A percentile compares a stretch with the other conserved stretches of the same genome.
These are phyloP conservation scores for Rhabditoides inermis DNA, from an alignment of 2,888 invertebrate species.

Conservation along the genomic window DNA sequence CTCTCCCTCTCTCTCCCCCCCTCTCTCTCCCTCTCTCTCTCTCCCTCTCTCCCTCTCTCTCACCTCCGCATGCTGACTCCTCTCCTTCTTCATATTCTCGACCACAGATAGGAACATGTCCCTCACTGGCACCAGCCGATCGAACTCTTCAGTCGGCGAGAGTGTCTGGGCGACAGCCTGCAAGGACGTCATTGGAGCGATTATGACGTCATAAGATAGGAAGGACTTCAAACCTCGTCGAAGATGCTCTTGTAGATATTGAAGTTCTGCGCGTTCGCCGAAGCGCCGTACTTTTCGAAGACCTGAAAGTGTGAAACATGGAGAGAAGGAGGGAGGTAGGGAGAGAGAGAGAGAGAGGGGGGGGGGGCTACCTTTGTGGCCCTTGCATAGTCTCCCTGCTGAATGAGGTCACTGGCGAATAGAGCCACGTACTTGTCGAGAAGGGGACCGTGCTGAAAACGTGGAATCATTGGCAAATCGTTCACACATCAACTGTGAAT, in stretches of 20 bases:
- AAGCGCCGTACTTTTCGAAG: slow-evolving; percentile 69
- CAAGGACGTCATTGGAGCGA: not conserved
- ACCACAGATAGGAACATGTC: slow-evolving; percentile 64
- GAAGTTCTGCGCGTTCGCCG: slow-evolving; percentile 65
- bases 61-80: slow-evolving; percentile 13
- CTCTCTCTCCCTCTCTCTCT: slow-evolving; percentile 1
- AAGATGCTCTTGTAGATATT: slow-evolving; percentile 73
- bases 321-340: no score
- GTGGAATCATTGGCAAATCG: not conserved
- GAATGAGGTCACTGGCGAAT: slow-evolving; percentile 70
- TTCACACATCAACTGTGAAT: not conserved
- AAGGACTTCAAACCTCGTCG: slow-evolving; percentile 57
- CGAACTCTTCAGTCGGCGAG: slow-evolving; percentile 56
- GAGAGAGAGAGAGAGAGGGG: no score
- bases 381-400: slow-evolving; percentile 58
- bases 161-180: slow-evolving; percentile 4
- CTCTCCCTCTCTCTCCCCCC: slow-evolving; percentile 1
- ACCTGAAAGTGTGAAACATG: slow-evolving; percentile 64
- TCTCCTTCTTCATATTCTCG: slow-evolving; percentile 15
- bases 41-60: not conserved
- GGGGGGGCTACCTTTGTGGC: no score
- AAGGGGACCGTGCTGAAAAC: slow-evolving; percentile 54
- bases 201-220: slow-evolving; percentile 1
- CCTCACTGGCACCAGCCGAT: slow-evolving; percentile 66
- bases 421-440: slow-evolving; percentile 65